Percentiles rank a stretch among this genome's conserved stretches.
These are phyloP conservation scores for Microhierax caerulescens DNA, from an alignment of 2,797 vertebrate species.

Conservation along the genomic window DNA sequence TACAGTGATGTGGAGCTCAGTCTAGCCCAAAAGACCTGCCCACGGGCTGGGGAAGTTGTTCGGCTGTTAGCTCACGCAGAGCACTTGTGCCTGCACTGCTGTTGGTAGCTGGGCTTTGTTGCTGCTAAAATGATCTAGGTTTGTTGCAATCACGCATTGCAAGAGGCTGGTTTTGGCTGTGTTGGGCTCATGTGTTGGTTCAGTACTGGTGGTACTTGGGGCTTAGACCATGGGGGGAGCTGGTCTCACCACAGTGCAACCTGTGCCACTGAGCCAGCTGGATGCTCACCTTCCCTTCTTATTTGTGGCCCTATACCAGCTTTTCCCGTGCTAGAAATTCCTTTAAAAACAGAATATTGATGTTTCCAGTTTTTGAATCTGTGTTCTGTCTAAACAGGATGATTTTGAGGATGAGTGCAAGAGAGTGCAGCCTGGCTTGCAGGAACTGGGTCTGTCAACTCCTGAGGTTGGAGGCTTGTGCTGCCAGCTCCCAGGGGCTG, in stretches of 20 bases:
- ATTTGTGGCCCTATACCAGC: not conserved
- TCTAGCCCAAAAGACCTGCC: not conserved
- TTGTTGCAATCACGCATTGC: accelerated
- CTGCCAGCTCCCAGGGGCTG: not conserved
- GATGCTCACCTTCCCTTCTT: not conserved
- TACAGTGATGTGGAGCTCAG: not conserved
- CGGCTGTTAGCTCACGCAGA: not conserved
- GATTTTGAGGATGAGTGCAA: not conserved
- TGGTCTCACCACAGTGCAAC: not conserved
- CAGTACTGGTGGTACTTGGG: not conserved
- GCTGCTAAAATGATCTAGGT: not conserved
- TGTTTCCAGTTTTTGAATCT: not conserved
- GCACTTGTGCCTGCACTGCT: not conserved
- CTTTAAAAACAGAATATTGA: not conserved
- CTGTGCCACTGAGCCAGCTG: not conserved
- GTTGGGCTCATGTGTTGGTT: not conserved
- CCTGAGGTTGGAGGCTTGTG: not conserved
- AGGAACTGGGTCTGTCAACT: not conserved
- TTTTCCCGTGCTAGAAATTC: not conserved
- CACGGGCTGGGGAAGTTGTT: not conserved
- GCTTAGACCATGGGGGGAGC: not conserved
- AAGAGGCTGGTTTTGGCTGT: not conserved
- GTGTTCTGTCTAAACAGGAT: not conserved
- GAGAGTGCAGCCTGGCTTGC: not conserved
- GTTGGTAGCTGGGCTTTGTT: accelerated